phyloP scores from a whole-genome alignment of 2,113 vertebrate genomes.

The Craseonycteris thonglongyai region DNA sequence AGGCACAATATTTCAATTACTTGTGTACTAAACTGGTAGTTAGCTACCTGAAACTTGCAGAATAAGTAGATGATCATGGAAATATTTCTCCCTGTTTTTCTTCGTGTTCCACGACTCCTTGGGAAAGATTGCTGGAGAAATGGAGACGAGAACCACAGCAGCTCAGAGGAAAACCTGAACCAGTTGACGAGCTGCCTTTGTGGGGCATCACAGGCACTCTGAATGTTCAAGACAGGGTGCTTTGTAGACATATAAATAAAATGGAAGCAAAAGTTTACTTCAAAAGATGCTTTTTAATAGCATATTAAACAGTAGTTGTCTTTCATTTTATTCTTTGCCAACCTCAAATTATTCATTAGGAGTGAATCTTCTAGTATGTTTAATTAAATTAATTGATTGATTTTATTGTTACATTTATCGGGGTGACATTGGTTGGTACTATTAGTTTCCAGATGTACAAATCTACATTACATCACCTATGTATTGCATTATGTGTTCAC shows the following conservation, averaged over 20 bases:
- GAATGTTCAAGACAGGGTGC: background rate
- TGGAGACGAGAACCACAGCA: no score
- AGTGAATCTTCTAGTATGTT: background rate
- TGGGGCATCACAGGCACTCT: fast-evolving
- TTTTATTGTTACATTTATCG: no score
- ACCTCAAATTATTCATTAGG: background rate
- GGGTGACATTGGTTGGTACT: no score
- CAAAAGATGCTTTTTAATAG: background rate
- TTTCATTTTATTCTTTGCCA: slow-evolving; percentile 12
- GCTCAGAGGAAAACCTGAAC: background rate
- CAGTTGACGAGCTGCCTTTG: no score
- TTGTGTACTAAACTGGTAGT: background rate
- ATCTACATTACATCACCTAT: no score
- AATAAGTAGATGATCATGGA: background rate
- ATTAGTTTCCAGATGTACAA: no score
- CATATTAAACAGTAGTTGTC: background rate
- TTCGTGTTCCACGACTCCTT: background rate
- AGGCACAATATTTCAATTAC: background rate
- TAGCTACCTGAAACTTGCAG: background rate
- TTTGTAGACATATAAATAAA: background rate
- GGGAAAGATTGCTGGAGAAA: background rate
- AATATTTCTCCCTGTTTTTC: background rate
- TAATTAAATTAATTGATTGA: no score
- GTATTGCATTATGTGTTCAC: no score
- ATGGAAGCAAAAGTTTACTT: background rate